Conservation (phyloP, 2,113 vertebrate genomes). For the Azemiops feae region DNA sequence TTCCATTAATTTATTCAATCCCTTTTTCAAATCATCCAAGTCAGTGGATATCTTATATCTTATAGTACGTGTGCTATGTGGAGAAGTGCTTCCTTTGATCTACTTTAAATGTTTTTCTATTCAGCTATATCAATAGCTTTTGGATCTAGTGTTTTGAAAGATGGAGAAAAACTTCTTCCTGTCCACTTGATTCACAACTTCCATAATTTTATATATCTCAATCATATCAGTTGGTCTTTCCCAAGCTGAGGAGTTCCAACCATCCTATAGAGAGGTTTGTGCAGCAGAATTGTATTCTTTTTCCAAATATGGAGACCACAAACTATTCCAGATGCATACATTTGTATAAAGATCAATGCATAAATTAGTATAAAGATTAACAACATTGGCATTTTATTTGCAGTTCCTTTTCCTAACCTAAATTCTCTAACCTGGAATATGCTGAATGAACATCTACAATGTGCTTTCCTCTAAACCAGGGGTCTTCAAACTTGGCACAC, state of each 20-base stretch:
- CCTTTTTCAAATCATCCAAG: not conserved
- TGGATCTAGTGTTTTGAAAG: not conserved
- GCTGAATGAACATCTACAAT: not conserved
- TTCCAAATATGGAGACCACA: not conserved
- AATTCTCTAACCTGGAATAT: not conserved
- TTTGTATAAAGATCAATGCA: not conserved
- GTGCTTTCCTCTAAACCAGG: not conserved
- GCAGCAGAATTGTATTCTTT: not conserved
- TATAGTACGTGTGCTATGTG: not conserved
- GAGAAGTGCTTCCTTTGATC: not conserved
- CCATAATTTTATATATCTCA: not conserved
- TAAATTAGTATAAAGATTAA: not conserved
- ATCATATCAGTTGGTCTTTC: not conserved
- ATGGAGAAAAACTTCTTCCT: not conserved
- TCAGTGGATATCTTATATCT: not conserved
- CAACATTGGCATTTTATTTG: not conserved
- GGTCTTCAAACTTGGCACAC: no score
- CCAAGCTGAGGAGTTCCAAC: not conserved
- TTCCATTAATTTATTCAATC: not conserved
- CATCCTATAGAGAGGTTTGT: not conserved
- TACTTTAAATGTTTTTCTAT: not conserved
- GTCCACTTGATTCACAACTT: not conserved
- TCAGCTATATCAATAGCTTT: not conserved
- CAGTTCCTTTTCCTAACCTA: not conserved
- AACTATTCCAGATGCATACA: not conserved